These are phyloP conservation scores for Pogonus chalceus DNA, from an alignment of 1,140 invertebrate genomes.

Conservation along the genomic window DNA sequence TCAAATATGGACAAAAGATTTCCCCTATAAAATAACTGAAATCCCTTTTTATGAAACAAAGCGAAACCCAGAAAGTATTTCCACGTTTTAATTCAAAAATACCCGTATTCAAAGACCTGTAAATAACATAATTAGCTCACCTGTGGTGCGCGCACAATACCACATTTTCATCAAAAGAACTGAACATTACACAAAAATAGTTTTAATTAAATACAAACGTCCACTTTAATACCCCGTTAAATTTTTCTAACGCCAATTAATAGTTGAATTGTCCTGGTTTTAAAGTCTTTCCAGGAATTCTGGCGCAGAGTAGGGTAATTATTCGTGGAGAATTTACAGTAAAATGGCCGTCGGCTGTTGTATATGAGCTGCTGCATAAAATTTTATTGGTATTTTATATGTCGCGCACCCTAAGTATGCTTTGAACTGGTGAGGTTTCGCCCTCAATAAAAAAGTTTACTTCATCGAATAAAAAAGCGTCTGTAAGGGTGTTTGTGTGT, in stretches of 20 bases:
- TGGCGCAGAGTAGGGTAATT: background rate
- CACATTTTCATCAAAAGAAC: no score
- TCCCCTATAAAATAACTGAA: no score
- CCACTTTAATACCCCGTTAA: background rate
- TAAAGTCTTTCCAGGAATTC: background rate
- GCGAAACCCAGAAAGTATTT: no score
- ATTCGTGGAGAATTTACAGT: slow-evolving; percentile 1
- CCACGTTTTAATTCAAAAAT: no score
- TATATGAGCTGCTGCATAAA: slow-evolving; percentile 3
- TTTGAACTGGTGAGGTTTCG: slow-evolving; percentile 4
- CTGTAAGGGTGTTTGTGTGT: no score
- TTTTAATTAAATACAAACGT: background rate
- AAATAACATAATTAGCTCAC: no score
- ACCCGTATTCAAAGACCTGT: no score
- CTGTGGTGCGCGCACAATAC: no score
- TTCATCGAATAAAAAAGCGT: no score
- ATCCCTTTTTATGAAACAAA: no score
- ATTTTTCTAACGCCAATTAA: background rate
- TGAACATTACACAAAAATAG: no score
- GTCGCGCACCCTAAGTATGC: background rate
- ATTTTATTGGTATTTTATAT: slow-evolving; percentile 5
- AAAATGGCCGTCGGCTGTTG: background rate
- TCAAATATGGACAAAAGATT: no score
- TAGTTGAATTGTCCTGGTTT: background rate
- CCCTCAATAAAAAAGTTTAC: slow-evolving; percentile 3